Evolutionary conservation across 2,113 vertebrate genomes (phyloP), one percentile per base, ranked within the genome.

Genomic region (Rhizomys pruinosus): DNA sequence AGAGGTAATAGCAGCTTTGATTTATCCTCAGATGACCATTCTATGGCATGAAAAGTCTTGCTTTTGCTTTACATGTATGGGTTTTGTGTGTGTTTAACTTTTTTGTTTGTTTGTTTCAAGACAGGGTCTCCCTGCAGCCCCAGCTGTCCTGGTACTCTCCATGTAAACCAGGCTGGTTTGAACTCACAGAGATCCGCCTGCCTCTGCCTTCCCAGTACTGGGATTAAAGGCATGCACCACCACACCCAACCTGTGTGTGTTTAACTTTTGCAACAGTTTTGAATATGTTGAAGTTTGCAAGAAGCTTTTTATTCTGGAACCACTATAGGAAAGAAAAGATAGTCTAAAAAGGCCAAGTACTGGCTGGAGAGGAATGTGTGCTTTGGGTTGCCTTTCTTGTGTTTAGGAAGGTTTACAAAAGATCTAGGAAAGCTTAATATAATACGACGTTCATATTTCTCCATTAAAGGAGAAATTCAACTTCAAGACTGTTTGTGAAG

Each of bases 1-100:
- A 98, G 99, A 99, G 99, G 99, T 99, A 98, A 98, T 92, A 77
- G 92, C 87, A 57, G 66, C 63, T 79, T 72, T 42, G 4, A n/a
- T n/a, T 23, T 15, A 7, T 73, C 7, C 22, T 8, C 34, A 74
- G 19, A 76, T 59, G 37, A 71, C 12, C 73, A 5, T 84, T 72
- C n/a, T 5, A 72, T 17, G 22, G 39, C 59, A 52, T 69, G 32
- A 27, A 27, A 57, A 86, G n/a, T 15, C 9, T 77, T 59, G 47
- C 5, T 15, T 61, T 47, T 44, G 11, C 42, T 44, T 19, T 79
- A 10, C 27, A 4, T 59, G 13, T 8, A 2, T 44, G 15, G 84
- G 2, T 89, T 34, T 42, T 25, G 10, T 42, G 17, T 44, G 1
- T 47, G 11, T 39, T 64, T 22, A 32, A 32, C 27, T 63, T 63